Evolutionary conservation across 2,113 vertebrate genomes (phyloP).

Genomic region (Alethe castanea): DNA sequence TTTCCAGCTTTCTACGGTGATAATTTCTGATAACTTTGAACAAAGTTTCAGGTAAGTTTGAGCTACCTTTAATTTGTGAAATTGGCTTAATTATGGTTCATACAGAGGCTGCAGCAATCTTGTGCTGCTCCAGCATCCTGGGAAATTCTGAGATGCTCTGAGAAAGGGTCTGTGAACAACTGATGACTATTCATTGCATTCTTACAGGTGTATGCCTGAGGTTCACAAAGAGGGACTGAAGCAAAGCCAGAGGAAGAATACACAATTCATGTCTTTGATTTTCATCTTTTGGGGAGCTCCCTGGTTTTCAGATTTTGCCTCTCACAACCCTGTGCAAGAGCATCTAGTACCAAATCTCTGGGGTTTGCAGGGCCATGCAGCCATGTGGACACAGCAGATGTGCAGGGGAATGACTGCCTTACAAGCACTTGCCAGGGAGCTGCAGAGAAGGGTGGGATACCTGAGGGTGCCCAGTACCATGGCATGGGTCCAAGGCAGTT

Average conservation of each 20-base stretch:
- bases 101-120: background rate
- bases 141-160: background rate
- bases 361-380: background rate
- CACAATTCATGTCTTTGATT: background rate
- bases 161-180: background rate
- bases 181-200: background rate
- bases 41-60: background rate
- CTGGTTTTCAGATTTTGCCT: background rate
- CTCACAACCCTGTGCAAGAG: background rate
- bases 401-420: background rate
- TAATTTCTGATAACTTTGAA: background rate
- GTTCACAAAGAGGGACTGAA: background rate
- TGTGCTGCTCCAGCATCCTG: background rate
- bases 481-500: background rate
- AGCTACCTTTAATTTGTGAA: background rate
- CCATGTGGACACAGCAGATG: accelerated
- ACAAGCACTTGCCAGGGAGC: background rate
- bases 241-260: background rate
- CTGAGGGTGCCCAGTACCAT: background rate
- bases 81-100: background rate
- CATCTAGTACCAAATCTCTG: background rate
- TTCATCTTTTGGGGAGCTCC: accelerated
- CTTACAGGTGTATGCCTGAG: background rate
- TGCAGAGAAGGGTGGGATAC: background rate
- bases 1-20: background rate